These are phyloP conservation scores for Helicolenus hilgendorfi DNA, from an alignment of 2,797 vertebrate genomes.

Conservation along the genomic window DNA sequence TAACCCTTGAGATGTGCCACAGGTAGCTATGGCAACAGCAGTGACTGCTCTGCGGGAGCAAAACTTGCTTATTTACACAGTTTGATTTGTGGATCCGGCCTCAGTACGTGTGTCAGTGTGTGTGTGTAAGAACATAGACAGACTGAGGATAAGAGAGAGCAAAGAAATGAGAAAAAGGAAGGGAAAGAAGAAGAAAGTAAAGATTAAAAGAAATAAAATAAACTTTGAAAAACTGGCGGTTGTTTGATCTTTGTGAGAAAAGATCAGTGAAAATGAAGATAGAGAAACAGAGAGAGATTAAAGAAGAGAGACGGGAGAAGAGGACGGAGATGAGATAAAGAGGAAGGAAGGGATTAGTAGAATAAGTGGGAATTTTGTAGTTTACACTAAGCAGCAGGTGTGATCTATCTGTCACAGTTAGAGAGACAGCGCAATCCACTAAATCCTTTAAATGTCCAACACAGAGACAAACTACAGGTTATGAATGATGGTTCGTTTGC, in stretches of 20 bases:
- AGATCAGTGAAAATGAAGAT: background rate
- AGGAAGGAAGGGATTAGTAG: constrained; percentile 27
- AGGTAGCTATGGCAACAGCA: constrained; percentile 77
- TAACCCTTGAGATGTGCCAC: constrained; percentile 78
- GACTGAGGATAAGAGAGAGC: background rate
- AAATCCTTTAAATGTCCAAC: constrained; percentile 44
- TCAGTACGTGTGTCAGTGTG: constrained; percentile 1
- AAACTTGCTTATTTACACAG: constrained; percentile 80
- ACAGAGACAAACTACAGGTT: constrained; percentile 1
- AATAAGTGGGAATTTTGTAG: constrained; percentile 29
- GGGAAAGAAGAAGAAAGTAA: background rate
- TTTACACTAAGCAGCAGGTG: constrained; percentile 51
- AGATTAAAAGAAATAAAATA: background rate
- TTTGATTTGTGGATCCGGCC: constrained; percentile 83
- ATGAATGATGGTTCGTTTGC: background rate
- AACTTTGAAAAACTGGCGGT: background rate
- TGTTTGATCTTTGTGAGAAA: background rate
- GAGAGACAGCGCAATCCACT: constrained; percentile 31
- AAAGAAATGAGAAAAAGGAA: background rate
- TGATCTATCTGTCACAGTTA: constrained; percentile 37
- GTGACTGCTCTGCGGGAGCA: constrained; percentile 56
- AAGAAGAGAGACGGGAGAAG: background rate
- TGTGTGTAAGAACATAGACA: background rate
- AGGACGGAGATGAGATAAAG: background rate
- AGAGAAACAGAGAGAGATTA: background rate